These are phyloP conservation scores for Drosophila leonis DNA, from an alignment of 2,888 invertebrate species.

Conservation along the genomic window DNA sequence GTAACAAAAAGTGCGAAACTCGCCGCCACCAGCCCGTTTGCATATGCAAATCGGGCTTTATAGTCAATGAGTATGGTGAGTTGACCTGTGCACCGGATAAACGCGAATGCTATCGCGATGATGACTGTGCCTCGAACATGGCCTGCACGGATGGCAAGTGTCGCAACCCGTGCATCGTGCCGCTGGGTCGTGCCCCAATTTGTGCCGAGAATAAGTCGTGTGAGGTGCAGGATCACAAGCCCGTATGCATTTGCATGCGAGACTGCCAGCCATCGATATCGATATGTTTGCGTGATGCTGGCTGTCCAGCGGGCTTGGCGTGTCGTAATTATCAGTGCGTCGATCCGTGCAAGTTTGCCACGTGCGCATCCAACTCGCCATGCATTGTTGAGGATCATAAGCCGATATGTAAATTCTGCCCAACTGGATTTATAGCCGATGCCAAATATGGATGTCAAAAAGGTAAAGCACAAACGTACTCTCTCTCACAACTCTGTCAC, in stretches of 20 bases:
- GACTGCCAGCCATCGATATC: conserved; percentile 94
- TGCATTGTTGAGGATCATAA: conserved; percentile 98
- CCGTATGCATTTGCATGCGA: conserved; percentile 94
- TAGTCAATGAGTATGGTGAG: conserved; percentile 94
- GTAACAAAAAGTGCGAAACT: conserved; percentile 95
- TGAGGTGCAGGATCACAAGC: conserved; percentile 94
- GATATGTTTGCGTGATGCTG: conserved; percentile 95
- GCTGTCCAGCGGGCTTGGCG: conserved; percentile 93
- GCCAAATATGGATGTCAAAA: conserved; percentile 97
- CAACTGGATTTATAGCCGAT: conserved; percentile 96
- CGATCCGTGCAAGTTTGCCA: conserved; percentile 94
- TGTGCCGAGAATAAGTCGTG: conserved; percentile 94
- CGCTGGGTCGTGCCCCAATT: conserved; percentile 87
- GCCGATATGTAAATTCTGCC: conserved; percentile 98
- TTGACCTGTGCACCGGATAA: conserved; percentile 93
- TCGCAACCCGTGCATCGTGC: conserved; percentile 93
- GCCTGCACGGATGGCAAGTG: conserved; percentile 94
- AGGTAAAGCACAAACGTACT: conserved; percentile 90
- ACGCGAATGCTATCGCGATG: conserved; percentile 92
- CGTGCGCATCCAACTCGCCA: conserved; percentile 93
- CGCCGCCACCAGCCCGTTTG: conserved; percentile 94
- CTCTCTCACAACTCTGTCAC: conserved; percentile 72
- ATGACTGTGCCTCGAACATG: conserved; percentile 94
- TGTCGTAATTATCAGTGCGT: conserved; percentile 95
- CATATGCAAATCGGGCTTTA: conserved; percentile 95